phyloP scores from a whole-genome alignment of 2,888 invertebrate genomes.

The Orthonevra nobilis region DNA sequence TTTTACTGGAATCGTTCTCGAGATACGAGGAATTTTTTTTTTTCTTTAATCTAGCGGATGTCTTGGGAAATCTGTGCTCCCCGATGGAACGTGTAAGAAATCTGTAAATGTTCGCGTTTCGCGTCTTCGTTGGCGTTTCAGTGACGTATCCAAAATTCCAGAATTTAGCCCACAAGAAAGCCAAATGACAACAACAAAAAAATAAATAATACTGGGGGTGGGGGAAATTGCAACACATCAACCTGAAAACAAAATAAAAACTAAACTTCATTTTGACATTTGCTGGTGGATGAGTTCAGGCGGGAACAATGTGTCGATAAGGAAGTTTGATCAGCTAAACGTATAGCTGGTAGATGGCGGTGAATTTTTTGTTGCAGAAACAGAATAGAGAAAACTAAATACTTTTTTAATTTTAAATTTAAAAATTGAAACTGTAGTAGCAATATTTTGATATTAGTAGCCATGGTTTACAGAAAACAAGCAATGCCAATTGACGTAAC shows the following conservation, averaged over 20 bases:
- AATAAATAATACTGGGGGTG: constrained; percentile 19
- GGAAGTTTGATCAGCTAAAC: too few species aligned
- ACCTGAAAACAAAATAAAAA: too few species aligned
- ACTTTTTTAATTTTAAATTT: too few species aligned
- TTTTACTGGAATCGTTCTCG: constrained; percentile 15
- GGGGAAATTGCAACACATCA: constrained; percentile 36
- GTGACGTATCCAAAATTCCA: constrained; percentile 62
- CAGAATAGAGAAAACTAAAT: too few species aligned
- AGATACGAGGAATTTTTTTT: constrained; percentile 9
- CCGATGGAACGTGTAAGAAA: constrained; percentile 20
- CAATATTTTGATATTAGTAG: too few species aligned
- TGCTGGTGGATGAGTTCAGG: not conserved
- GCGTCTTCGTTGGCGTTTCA: constrained; percentile 23
- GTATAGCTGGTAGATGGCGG: constrained; percentile 32
- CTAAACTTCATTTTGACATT: constrained; percentile 2
- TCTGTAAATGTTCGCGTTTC: constrained; percentile 33
- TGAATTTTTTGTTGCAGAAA: too few species aligned
- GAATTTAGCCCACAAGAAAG: constrained; percentile 37
- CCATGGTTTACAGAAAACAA: too few species aligned
- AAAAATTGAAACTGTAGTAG: too few species aligned
- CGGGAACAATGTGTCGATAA: constrained; percentile 1
- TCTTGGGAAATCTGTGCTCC: constrained; percentile 21
- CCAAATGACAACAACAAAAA: constrained; percentile 44
- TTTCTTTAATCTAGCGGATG: too few species aligned
- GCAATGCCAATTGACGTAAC: too few species aligned